Evolutionary conservation across 2,113 vertebrate genomes (phyloP), one percentile per base, ranked within the genome.

Genomic region (Pseudolaguvia tuberculata): DNA sequence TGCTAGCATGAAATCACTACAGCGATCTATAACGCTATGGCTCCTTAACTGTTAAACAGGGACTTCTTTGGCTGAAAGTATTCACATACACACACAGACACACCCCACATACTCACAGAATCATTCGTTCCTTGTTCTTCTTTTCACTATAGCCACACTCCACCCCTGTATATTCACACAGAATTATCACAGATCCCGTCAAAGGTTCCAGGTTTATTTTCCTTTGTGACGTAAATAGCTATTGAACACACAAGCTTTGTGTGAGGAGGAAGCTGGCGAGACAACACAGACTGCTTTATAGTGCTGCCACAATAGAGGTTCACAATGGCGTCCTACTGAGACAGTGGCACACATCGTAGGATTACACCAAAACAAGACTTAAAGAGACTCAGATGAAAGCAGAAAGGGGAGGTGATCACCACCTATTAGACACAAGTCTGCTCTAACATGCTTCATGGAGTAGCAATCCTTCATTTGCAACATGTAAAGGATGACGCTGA

Each of bases 241-340:
- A 78, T 81, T 79, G 85, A 88, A 85, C 85, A 85, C 81, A 83
- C 85, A 80, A 81, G 86, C 86, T 75, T 80, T 77, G 86, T 88
- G 87, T 86, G 85, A 88, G 87, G 86, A 88, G 87, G 88, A 88
- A 90, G 83, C 89, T 92, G 90, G 90, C 90, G 77, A 89, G 88
- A 91, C 88, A 90, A 91, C 90, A 89, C 86, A 90, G 85, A 82
- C 84, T 76, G 88, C 89, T 87, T 92, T 89, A 88, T 88, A 85
- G 86, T 81, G 61, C 82, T 82, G 85, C 89, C 88, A 90, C 89
- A 89, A 90, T 86, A 88, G 67, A 84, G 79, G 75, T 81, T 83
- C 82, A 90, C 90, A 91, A 91, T 90, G 87, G 86, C 85, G 82
- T 89, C 88, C 83, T 76, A 84, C 83, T 83, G 86, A 87, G 88